phyloP scores from a whole-genome alignment of 2,888 invertebrate species.

The Leucophenga maculata region DNA sequence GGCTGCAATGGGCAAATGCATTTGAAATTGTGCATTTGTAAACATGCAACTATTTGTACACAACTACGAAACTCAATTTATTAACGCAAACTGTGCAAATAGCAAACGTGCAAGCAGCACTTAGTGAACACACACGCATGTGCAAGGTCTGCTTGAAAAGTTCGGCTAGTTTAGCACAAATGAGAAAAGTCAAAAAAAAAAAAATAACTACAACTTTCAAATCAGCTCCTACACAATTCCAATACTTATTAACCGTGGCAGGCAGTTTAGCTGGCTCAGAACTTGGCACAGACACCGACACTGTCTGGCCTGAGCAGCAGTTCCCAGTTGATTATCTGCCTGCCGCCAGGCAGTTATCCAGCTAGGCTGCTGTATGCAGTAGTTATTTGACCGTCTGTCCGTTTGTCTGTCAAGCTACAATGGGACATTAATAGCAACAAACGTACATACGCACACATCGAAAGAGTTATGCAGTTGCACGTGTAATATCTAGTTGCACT shows the following conservation, averaged over 20 bases:
- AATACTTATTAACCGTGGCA: background rate
- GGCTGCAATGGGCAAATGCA: constrained; percentile 11
- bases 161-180: constrained; percentile 23
- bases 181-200: constrained; percentile 4
- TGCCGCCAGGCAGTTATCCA: constrained; percentile 9
- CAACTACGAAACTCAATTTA: constrained; percentile 55
- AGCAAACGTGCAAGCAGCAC: constrained; percentile 19
- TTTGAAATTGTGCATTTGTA: constrained; percentile 23
- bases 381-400: too few species aligned
- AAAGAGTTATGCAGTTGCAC: background rate
- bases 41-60: constrained; percentile 48
- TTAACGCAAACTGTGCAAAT: constrained; percentile 48
- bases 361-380: constrained; percentile 26
- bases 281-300: constrained; percentile 35
- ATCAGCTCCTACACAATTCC: background rate
- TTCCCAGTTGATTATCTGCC: constrained; percentile 11
- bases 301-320: background rate
- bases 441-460: background rate
- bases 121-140: background rate
- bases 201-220: background rate
- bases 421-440: constrained; percentile 32
- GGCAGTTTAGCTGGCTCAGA: too few species aligned
- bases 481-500: background rate
- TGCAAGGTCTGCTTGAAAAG: constrained; percentile 27
- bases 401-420: constrained; percentile 35